These are phyloP conservation scores for Amphipoea lucens DNA, from an alignment of 2,888 invertebrate species.

Conservation along the genomic window DNA sequence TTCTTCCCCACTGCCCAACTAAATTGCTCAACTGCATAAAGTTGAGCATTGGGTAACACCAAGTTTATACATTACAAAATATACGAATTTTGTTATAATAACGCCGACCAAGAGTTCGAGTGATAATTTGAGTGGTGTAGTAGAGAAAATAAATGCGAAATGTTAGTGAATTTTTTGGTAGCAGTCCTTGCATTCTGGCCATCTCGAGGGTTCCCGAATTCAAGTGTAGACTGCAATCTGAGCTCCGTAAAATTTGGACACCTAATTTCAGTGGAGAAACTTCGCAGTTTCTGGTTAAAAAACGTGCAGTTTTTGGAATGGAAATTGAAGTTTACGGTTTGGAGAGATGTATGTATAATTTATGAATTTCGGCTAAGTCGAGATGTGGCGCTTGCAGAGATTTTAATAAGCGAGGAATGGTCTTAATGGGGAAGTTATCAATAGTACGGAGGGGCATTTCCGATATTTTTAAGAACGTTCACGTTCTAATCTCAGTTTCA, in stretches of 20 bases:
- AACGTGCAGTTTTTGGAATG: constrained; percentile 4
- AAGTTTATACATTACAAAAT: neutral
- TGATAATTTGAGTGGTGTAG: constrained; percentile 46
- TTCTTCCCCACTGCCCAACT: too few relatives aligned
- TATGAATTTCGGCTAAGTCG: neutral
- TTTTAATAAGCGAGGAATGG: neutral
- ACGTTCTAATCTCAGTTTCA: neutral
- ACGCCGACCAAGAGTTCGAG: constrained; percentile 4
- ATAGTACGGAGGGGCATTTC: neutral
- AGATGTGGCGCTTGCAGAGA: neutral
- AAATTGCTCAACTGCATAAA: too few relatives aligned
- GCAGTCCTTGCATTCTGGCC: constrained; percentile 29
- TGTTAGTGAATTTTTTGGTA: constrained; percentile 25
- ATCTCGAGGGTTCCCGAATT: constrained; percentile 27
- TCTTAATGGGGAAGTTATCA: neutral
- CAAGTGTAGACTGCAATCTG: constrained; percentile 42
- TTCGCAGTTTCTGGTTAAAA: constrained; percentile 15
- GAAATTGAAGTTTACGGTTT: constrained; percentile 18
- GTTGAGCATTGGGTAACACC: too few relatives aligned
- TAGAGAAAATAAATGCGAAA: constrained; percentile 17
- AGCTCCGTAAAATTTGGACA: constrained; percentile 18
- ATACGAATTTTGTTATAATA: constrained; percentile 24
- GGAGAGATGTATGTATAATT: constrained; percentile 23
- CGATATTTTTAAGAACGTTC: neutral
- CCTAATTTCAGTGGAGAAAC: constrained; percentile 37